Evolutionary conservation across 2,888 invertebrate genomes (phyloP).

Genomic region (Zhengitettix transpicula): DNA sequence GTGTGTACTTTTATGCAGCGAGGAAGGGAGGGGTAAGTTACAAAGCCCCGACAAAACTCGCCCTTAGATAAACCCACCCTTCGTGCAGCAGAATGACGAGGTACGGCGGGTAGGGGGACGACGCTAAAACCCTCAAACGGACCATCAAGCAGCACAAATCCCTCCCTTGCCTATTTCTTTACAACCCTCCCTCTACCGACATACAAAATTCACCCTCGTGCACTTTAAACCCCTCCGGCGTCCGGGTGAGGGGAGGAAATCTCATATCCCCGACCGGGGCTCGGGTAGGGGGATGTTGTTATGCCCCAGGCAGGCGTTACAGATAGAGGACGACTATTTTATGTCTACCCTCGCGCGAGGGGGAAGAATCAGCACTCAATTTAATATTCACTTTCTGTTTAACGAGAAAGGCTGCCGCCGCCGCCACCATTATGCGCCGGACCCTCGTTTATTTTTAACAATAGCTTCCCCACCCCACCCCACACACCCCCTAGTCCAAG

Average conservation of each 20-base stretch:
- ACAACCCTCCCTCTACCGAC: neutral
- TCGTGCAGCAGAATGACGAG: too few species aligned
- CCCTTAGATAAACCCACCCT: neutral
- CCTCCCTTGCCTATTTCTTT: constrained; percentile 1
- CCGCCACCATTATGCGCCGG: neutral
- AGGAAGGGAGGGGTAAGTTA: neutral
- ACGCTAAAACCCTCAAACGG: neutral
- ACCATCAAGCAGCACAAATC: neutral
- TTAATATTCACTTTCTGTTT: constrained; percentile 1
- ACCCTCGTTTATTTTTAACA: constrained; percentile 10
- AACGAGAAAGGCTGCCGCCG: neutral
- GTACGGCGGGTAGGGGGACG: neutral
- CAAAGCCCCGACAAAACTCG: neutral
- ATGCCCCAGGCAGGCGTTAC: neutral
- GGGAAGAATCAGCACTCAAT: constrained; percentile 3
- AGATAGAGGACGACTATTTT: constrained; percentile 2
- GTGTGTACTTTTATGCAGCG: too few species aligned
- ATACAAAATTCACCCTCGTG: neutral
- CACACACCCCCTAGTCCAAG: neutral
- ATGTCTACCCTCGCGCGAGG: neutral
- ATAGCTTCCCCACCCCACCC: constrained; percentile 1
- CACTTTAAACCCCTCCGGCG: neutral
- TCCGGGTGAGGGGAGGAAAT: neutral
- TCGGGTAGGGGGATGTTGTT: neutral
- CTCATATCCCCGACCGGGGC: neutral